These are phyloP conservation scores for Macrobrachium nipponense DNA, from an alignment of 1,140 invertebrate species.

Conservation along the genomic window DNA sequence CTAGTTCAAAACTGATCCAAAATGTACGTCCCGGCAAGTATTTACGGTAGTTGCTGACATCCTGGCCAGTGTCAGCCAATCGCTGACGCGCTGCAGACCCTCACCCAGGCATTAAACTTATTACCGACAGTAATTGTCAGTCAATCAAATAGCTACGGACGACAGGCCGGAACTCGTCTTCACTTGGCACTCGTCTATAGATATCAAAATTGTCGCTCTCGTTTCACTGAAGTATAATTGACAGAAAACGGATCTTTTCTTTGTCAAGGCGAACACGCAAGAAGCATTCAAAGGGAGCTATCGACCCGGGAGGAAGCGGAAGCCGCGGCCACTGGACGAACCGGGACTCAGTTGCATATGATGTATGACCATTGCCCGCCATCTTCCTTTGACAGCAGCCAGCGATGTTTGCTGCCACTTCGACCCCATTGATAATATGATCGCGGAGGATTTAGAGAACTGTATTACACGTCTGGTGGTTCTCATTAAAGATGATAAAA, in stretches of 20 bases:
- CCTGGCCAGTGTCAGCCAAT: constrained; percentile 55
- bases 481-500: no score
- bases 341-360: constrained; percentile 35
- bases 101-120: constrained; percentile 58
- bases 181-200: no score
- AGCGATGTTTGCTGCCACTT: not conserved
- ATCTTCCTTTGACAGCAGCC: constrained; percentile 55
- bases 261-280: not conserved
- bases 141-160: constrained; percentile 49
- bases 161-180: not conserved
- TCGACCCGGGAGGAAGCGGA: not conserved
- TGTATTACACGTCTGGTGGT: no score
- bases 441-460: no score
- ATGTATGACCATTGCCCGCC: constrained; percentile 52
- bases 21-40: not conserved
- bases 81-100: constrained; percentile 48
- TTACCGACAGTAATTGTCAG: constrained; percentile 56
- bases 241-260: not conserved
- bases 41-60: constrained; percentile 57
- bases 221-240: no score
- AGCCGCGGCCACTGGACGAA: constrained; percentile 5
- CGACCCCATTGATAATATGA: no score
- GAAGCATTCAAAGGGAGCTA: not conserved
- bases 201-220: no score
- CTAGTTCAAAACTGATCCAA: no score